phyloP scores from a whole-genome alignment of 2,113 vertebrate genomes.

The Parotia lawesii region DNA sequence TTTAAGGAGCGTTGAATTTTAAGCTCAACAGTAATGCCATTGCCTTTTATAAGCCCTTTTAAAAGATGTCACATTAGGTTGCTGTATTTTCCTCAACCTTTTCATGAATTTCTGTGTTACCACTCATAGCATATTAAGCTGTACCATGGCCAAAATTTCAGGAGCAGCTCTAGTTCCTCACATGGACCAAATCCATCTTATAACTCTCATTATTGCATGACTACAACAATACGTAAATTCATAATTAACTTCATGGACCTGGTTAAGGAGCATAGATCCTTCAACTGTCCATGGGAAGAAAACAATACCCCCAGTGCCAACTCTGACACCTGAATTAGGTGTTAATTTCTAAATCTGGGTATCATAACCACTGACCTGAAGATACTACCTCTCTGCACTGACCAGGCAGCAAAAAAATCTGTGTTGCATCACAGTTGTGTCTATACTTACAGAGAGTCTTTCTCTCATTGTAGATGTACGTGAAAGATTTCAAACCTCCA shows the following conservation, averaged over 20 bases:
- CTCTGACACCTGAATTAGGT: not conserved
- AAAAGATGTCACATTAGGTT: not conserved
- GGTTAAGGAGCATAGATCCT: not conserved
- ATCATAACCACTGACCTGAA: not conserved
- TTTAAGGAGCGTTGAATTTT: not conserved
- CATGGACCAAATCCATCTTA: not conserved
- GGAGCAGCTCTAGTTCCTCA: not conserved
- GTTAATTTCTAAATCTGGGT: not conserved
- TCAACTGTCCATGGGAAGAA: not conserved
- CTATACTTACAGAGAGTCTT: not conserved
- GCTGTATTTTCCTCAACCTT: not conserved
- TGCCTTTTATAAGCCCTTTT: not conserved
- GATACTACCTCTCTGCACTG: not conserved
- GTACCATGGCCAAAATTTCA: not conserved
- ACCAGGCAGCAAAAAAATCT: not conserved
- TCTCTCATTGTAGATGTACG: fast-evolving
- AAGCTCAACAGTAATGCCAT: not conserved
- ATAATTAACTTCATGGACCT: not conserved
- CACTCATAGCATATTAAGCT: not conserved
- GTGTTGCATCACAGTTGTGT: fast-evolving
- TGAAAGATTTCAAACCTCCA: not conserved
- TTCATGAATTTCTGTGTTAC: not conserved
- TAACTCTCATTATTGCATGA: not conserved
- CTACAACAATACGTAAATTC: not conserved
- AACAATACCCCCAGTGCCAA: fast-evolving